Percentiles rank a stretch among this genome's conserved stretches.
These are phyloP conservation scores for Callyntrura sp. DNA, from an alignment of 2,888 invertebrate genomes.

Conservation along the genomic window DNA sequence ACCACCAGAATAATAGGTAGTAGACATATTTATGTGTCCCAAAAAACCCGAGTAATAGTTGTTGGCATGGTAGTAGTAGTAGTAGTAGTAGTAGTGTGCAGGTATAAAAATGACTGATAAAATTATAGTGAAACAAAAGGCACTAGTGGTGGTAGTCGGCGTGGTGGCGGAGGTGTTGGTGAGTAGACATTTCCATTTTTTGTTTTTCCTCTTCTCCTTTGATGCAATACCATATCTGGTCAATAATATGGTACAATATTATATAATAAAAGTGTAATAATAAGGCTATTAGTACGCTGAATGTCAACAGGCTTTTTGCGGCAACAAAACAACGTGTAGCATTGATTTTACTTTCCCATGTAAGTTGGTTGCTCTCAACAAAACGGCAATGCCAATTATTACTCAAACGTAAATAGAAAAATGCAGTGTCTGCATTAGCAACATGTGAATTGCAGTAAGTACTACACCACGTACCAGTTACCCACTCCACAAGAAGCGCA, in stretches of 20 bases:
- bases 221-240: constrained; percentile 30
- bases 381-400: not conserved
- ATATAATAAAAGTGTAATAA: constrained; percentile 50
- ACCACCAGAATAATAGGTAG: not conserved
- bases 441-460: not conserved
- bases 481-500: not conserved
- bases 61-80: not conserved
- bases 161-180: no score
- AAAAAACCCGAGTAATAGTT: constrained; percentile 12
- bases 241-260: constrained; percentile 44
- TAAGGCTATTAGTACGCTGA: constrained; percentile 53
- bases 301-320: constrained; percentile 69
- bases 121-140: not conserved
- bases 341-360: constrained; percentile 65
- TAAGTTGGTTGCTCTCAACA: constrained; percentile 4
- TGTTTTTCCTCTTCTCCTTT: constrained; percentile 24
- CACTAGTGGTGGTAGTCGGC: no score
- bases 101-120: not conserved
- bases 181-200: constrained; percentile 13
- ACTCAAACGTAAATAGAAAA: constrained; percentile 6
- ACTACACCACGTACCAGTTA: not conserved
- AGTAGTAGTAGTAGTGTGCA: no score
- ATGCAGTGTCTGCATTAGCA: not conserved
- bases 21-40: not conserved
- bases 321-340: constrained; percentile 48